Percentiles rank a stretch among this genome's conserved stretches.
Evolutionary conservation across 2,113 vertebrate species (phyloP).

Genomic region (Rhinoptilus africanus): DNA sequence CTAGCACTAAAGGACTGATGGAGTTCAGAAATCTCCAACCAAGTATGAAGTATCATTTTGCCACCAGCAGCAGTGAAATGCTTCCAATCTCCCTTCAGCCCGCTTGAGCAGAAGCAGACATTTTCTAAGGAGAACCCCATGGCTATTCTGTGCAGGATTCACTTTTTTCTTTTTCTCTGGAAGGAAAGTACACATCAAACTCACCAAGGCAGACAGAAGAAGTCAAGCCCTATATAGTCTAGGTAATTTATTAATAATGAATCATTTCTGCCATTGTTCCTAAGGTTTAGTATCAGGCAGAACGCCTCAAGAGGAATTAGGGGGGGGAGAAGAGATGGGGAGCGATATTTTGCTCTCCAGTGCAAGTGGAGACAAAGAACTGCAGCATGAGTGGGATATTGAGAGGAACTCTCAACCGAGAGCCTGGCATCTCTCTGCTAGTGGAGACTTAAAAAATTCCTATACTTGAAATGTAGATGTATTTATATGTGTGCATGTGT

Average conservation of each 20-base stretch:
- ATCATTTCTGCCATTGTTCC: background rate
- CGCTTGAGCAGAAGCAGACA: constrained; percentile 2
- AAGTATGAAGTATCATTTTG: constrained; percentile 22
- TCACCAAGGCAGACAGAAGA: constrained; percentile 5
- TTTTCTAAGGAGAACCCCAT: background rate
- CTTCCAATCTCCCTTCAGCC: background rate
- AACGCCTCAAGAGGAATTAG: background rate
- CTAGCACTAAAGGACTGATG: background rate
- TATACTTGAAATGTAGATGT: background rate
- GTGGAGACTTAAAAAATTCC: background rate
- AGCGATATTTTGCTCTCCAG: background rate
- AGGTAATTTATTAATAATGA: constrained; percentile 1
- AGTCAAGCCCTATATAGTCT: background rate
- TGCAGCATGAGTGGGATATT: background rate
- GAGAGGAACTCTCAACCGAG: background rate
- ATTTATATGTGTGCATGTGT: background rate
- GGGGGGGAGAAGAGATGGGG: background rate
- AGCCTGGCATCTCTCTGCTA: background rate
- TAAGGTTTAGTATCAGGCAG: background rate
- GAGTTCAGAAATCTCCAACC: background rate
- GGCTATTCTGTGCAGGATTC: background rate
- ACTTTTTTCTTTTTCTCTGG: background rate
- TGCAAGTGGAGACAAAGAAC: background rate
- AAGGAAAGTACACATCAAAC: constrained; percentile 16
- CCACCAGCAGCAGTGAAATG: constrained; percentile 31